Evolutionary conservation across 2,797 vertebrate genomes (phyloP).

Genomic region (Anisognathus igniventris): DNA sequence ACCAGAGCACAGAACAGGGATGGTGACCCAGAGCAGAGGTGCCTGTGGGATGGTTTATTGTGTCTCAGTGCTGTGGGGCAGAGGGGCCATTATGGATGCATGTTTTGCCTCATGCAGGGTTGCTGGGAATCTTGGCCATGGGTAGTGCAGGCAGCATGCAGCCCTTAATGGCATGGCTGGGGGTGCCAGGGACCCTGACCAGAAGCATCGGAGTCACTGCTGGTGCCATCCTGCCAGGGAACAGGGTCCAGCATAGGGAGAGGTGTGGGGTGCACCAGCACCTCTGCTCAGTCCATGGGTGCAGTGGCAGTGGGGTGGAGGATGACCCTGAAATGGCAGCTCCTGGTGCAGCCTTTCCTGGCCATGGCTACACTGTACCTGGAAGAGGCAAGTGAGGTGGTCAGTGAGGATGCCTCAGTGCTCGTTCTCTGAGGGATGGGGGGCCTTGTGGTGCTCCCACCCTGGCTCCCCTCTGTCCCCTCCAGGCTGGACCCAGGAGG

Average conservation of each 20-base stretch:
- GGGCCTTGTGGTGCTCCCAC: no score
- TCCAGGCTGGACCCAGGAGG: background rate
- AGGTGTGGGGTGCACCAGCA: background rate
- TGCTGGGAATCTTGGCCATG: background rate
- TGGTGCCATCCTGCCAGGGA: background rate
- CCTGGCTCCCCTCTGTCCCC: no score
- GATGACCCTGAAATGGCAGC: rapidly evolving
- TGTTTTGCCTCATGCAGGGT: background rate
- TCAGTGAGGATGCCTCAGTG: background rate
- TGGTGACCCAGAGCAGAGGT: background rate
- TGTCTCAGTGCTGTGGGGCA: background rate
- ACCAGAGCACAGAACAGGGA: background rate
- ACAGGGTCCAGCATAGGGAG: rapidly evolving
- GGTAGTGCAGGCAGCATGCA: rapidly evolving
- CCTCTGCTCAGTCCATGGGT: background rate
- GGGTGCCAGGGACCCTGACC: background rate
- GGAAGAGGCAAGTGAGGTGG: background rate
- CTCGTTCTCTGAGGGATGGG: background rate
- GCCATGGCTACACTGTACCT: background rate
- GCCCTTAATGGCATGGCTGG: rapidly evolving
- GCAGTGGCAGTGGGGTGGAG: background rate
- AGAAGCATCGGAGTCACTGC: background rate
- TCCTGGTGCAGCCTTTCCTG: background rate
- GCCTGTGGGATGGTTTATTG: background rate
- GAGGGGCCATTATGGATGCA: background rate